Base-by-base conservation (phyloP, 2,888 invertebrate species). In the Lepidonotus clava region DNA sequence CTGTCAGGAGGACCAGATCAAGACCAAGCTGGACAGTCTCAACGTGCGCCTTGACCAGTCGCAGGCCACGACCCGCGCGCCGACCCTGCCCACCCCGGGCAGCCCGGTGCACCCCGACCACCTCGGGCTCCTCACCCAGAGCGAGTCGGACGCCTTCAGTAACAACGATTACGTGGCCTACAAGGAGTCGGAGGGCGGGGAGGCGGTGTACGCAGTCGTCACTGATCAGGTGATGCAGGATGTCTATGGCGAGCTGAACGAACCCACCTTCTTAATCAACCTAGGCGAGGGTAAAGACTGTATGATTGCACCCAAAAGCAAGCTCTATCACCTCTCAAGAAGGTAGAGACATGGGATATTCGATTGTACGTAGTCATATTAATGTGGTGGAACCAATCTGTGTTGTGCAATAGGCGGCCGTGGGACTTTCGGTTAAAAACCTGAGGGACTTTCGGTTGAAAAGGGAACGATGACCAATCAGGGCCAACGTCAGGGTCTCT, bases 141-240 rank as follows among this genome's bases (percentile, higher is more conserved):
- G 24, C 8, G 14, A 80, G 11, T 8, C 6, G 36, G 83, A 84
- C n/a, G n/a, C 21, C 32, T 88, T 87, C 41, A 11, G 21, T 6
- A 53, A 46, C 18, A 86, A 84, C 6, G 88, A 89, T 21, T 89
- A 87, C 41, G 87, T 88, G 40, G 89, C 83, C 1, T 88, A 87
- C 67, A 76, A 46, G 36, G 76, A 71, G 21, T 46, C 85, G 8
- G 71, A 67, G n/a, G 71, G 28, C 0, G 46, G 18, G 0, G 46
- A 46, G 1, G 56, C 83, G 18, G 6, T 46, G 18, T 71, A 85
- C 24, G 85, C 66, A 28, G 36, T 71, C 0, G 32, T 85, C 34
- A 67, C 34, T 14, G 85, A 51, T 1, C 38, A 36, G 34, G n/a
- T 83, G 32, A 34, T 21, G 36, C 41, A 14, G 0, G 83, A 83